Conservation (phyloP, 1,140 invertebrate species). For the Teleogryllus occipitalis region DNA sequence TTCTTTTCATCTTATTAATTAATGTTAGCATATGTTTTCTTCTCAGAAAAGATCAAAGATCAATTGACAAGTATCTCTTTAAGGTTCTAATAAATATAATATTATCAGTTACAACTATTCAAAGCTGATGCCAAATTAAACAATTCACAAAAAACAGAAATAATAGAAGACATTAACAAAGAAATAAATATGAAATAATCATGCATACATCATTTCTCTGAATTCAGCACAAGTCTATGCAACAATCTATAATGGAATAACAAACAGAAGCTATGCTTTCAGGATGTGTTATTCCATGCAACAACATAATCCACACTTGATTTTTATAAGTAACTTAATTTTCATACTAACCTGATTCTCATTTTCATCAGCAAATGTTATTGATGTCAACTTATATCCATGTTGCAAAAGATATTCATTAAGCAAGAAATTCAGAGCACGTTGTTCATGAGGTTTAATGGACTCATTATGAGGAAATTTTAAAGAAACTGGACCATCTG, state of each 20-base stretch:
- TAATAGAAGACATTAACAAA: neutral
- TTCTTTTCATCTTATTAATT: too few relatives aligned
- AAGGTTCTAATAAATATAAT: conserved; percentile 9
- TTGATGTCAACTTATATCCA: conserved; percentile 81
- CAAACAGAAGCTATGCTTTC: too few relatives aligned
- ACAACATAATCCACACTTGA: neutral
- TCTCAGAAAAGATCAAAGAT: too few relatives aligned
- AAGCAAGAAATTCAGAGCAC: conserved; percentile 78
- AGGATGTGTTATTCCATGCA: neutral
- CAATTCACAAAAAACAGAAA: neutral
- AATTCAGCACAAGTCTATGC: too few relatives aligned
- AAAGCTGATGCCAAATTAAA: neutral
- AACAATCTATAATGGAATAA: too few relatives aligned
- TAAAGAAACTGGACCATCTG: conserved; percentile 43
- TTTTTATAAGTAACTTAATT: neutral
- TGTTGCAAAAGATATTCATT: conserved; percentile 77
- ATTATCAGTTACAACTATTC: conserved; percentile 12
- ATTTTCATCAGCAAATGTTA: conserved; percentile 89
- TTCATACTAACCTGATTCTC: conserved; percentile 58
- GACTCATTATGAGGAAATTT: conserved; percentile 39
- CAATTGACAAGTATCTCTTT: too few relatives aligned
- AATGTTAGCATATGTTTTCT: too few relatives aligned
- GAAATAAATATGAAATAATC: neutral
- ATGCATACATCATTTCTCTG: too few relatives aligned
- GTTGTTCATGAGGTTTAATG: conserved; percentile 74